These are phyloP conservation scores for Pteromalus puparum DNA, from an alignment of 1,140 invertebrate species.

Conservation along the genomic window DNA sequence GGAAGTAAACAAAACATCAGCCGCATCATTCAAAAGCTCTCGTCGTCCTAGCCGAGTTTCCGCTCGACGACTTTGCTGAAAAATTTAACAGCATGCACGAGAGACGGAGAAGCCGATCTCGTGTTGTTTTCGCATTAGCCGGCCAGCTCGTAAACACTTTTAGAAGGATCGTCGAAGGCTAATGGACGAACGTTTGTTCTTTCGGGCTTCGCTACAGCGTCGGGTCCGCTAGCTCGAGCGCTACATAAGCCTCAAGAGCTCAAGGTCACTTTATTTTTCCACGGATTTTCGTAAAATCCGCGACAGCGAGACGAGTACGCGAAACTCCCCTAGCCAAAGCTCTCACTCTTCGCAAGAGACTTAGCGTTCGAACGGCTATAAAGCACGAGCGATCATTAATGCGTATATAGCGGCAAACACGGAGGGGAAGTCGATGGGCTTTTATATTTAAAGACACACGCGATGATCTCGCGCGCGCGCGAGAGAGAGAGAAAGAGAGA, in stretches of 20 bases:
- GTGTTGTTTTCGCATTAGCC: neutral
- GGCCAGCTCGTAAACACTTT: slow-evolving; percentile 1
- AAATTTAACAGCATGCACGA: neutral
- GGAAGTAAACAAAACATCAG: neutral
- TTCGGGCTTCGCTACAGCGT: neutral
- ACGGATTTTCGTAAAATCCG: neutral
- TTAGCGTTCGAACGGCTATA: neutral
- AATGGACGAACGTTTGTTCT: neutral
- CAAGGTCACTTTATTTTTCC: slow-evolving; percentile 17
- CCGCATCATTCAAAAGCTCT: too few species aligned
- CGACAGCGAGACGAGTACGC: too few species aligned
- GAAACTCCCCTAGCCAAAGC: too few species aligned
- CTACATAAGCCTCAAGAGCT: neutral
- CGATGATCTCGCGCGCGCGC: too few species aligned
- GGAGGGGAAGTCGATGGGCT: slow-evolving; percentile 23
- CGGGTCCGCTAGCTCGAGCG: neutral
- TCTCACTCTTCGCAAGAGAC: neutral
- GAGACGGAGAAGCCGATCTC: too few species aligned
- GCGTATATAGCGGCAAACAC: neutral
- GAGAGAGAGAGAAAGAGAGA: too few species aligned
- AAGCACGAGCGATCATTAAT: slow-evolving; percentile 17
- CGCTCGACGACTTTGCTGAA: neutral
- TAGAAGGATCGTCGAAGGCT: slow-evolving; percentile 6
- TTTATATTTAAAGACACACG: slow-evolving; percentile 26
- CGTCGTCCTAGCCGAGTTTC: neutral